Percentiles rank a stretch among this genome's conserved stretches.
phyloP scores from a whole-genome alignment of 2,888 invertebrate genomes.

The Paralinhomoeus sp. region DNA sequence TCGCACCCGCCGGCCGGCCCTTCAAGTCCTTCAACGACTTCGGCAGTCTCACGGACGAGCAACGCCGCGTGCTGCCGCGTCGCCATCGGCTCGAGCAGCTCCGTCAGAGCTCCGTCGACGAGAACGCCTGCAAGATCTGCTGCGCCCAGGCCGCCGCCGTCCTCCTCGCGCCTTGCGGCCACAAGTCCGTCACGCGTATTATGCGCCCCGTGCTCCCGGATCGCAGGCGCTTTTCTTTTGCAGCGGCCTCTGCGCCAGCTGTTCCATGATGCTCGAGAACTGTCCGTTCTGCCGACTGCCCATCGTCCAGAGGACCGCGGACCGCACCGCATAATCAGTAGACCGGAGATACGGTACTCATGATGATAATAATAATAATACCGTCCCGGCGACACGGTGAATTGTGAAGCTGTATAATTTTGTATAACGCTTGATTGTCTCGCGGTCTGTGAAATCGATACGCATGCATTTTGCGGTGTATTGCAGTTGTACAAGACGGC shows the following conservation, averaged over 20 bases:
- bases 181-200: conserved; percentile 40
- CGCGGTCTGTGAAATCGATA: no score
- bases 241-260: conserved; percentile 59
- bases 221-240: no score
- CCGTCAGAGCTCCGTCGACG: conserved; percentile 39
- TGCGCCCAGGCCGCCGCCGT: conserved; percentile 55
- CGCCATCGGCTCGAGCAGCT: conserved; percentile 52
- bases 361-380: no score
- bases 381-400: no score
- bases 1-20: conserved; percentile 40
- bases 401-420: no score
- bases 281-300: conserved; percentile 65
- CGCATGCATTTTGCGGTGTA: no score
- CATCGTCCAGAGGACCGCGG: no score
- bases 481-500: no score
- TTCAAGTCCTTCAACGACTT: conserved; percentile 34
- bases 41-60: conserved; percentile 48
- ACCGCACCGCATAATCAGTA: no score
- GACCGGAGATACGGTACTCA: no score
- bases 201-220: no score
- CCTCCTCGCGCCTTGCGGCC: conserved; percentile 53
- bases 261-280: conserved; percentile 49
- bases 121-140: conserved; percentile 58
- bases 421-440: no score
- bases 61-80: conserved; percentile 55